Evolutionary conservation across 2,888 invertebrate species (phyloP), one percentile per base, ranked within the genome.

Genomic region (Tiliacea aurago): DNA sequence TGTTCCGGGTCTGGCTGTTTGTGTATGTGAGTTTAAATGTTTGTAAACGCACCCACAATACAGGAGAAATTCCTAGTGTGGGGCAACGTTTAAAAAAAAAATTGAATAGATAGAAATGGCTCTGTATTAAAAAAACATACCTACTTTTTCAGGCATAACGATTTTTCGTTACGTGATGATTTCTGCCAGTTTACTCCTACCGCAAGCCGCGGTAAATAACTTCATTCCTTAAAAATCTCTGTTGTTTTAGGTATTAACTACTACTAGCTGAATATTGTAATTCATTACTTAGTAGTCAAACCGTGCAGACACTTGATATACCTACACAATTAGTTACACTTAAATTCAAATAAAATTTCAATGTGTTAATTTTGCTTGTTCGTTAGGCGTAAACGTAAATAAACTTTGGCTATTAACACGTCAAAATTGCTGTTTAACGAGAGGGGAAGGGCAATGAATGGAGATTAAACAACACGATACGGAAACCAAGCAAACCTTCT

Each of bases 381-480:
- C 91, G 89, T 92, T 92, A 90, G 89, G 90, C 89, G 91, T 84
- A 76, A 86, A 81, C 91, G 92, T 93, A 92, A 93, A 92, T 92
- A 94, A 93, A 93, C 92, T 93, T 94, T 90, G 89, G 91, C 94
- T 93, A 94, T 95, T 94, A 94, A 93, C 95, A 94, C 94, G 92
- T 94, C 94, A 94, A 93, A 94, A 94, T 94, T 93, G 93, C 90
- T 93, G 91, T 94, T 94, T 93, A 93, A 94, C 94, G 94, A 94
- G 93, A 91, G 93, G 91, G 93, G 90, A 49, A 91, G 91, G 90
- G 91, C 92, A 92, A 91, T 93, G 92, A 94, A 95, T 94, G 91
- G 90, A 95, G 95, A 95, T 95, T 95, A 95, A 94, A 94, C 94
- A 93, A 92, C 93, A 90, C 91, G 93, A 94, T 94, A 94, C 91